Percentiles rank a stretch among this genome's conserved stretches.
Conservation (phyloP, 1,140 invertebrate genomes). For the Prorops nasuta region DNA sequence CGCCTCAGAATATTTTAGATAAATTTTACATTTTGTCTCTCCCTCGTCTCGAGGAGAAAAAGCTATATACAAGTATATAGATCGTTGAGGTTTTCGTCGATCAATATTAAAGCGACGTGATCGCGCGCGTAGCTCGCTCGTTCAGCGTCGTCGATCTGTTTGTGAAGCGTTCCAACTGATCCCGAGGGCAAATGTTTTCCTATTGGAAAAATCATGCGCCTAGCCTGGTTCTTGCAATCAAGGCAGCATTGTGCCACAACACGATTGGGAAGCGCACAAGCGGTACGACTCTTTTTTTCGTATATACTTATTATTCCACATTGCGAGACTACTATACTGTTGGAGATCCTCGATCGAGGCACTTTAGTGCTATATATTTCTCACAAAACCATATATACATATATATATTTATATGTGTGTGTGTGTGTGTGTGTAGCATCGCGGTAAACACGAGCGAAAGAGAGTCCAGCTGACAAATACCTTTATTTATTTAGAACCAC, state of each 20-base stretch:
- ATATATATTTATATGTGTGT: too few species aligned
- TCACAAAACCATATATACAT: too few species aligned
- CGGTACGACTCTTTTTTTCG: constrained; percentile 2
- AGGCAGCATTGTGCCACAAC: constrained; percentile 11
- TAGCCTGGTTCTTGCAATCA: constrained; percentile 5
- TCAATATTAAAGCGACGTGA: background rate
- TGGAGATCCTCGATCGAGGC: too few species aligned
- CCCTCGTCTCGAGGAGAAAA: too few species aligned
- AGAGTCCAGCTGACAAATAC: too few species aligned
- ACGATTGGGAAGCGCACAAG: constrained; percentile 7
- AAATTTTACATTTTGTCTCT: background rate
- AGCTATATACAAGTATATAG: too few species aligned
- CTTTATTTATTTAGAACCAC: too few species aligned
- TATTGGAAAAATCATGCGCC: background rate
- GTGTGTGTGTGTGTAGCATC: too few species aligned
- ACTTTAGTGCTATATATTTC: too few species aligned
- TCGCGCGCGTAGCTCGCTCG: background rate
- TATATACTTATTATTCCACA: background rate
- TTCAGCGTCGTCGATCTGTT: background rate
- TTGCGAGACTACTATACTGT: too few species aligned
- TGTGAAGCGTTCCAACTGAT: background rate
- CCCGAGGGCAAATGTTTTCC: background rate
- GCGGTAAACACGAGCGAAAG: too few species aligned
- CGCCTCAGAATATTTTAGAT: too few species aligned
- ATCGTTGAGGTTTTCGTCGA: background rate